A percentile compares a stretch with the other conserved stretches of the same genome.
phyloP scores from a whole-genome alignment of 2,113 vertebrate genomes.

The Malurus melanocephalus region DNA sequence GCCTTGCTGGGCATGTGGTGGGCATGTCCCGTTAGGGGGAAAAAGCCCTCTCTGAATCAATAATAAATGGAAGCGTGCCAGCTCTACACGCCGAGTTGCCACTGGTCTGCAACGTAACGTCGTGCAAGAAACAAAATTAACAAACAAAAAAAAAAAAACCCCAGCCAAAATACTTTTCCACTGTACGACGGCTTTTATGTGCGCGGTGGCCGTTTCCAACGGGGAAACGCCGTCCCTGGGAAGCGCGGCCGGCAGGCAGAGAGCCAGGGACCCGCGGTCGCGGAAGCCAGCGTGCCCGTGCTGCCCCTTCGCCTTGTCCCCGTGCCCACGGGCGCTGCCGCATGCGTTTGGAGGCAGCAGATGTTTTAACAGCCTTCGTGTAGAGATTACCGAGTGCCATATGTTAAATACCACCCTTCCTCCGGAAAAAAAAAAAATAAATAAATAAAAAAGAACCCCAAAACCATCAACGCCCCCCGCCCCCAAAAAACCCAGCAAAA shows the following conservation, averaged over 20 bases:
- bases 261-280: background rate
- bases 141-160: too few relatives aligned
- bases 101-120: background rate
- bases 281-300: background rate
- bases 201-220: background rate
- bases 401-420: conserved; percentile 30
- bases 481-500: background rate
- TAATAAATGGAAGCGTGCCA: background rate
- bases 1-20: background rate
- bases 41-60: background rate
- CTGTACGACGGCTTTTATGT: background rate
- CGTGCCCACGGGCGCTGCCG: conserved; percentile 7
- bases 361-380: conserved; percentile 34
- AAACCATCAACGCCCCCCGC: background rate
- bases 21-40: background rate
- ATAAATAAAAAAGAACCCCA: background rate
- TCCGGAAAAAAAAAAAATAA: background rate
- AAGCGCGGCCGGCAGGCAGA: background rate
- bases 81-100: background rate
- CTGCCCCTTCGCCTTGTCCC: background rate
- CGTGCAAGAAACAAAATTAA: fast-evolving
- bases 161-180: background rate
- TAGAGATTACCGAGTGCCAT: conserved; percentile 34
- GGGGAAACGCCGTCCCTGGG: background rate
- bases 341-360: conserved; percentile 3